Evolutionary conservation across 2,888 invertebrate species (phyloP).

Genomic region (Hypena proboscidalis): DNA sequence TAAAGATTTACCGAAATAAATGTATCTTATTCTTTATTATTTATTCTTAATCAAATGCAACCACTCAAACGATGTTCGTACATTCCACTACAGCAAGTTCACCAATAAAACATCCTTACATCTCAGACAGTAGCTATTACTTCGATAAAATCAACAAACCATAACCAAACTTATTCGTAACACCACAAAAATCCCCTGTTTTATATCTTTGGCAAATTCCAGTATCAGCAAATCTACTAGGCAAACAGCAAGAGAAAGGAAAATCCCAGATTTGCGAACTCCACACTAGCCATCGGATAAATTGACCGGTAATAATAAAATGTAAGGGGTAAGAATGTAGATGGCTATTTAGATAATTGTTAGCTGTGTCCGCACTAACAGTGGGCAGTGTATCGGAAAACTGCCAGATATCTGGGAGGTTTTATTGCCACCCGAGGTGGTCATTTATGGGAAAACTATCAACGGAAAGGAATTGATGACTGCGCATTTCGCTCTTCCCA

Average conservation of each 20-base stretch:
- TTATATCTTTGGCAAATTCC: conserved; percentile 67
- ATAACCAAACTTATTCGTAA: conserved; percentile 41
- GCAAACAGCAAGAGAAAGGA: conserved; percentile 70
- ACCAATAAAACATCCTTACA: conserved; percentile 13
- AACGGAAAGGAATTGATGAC: conserved; percentile 73
- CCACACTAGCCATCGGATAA: conserved; percentile 69
- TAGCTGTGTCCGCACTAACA: conserved; percentile 71
- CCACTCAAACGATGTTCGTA: no score
- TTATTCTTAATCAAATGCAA: no score
- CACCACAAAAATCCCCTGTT: conserved; percentile 63
- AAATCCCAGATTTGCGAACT: conserved; percentile 78
- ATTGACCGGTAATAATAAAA: conserved; percentile 86
- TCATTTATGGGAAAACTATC: conserved; percentile 83
- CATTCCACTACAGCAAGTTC: no score
- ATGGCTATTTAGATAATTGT: conserved; percentile 86
- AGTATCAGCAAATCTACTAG: conserved; percentile 77
- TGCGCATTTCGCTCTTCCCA: conserved; percentile 66
- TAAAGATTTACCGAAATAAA: no score
- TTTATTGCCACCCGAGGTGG: conserved; percentile 79
- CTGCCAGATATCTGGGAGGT: conserved; percentile 69
- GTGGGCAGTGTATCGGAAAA: conserved; percentile 81
- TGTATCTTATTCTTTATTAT: no score
- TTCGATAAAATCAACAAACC: conserved; percentile 38
- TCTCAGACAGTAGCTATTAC: conserved; percentile 35
- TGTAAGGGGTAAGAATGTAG: conserved; percentile 85